Base-by-base conservation (phyloP, 2,113 vertebrate genomes). In the Colossoma macropomum region DNA sequence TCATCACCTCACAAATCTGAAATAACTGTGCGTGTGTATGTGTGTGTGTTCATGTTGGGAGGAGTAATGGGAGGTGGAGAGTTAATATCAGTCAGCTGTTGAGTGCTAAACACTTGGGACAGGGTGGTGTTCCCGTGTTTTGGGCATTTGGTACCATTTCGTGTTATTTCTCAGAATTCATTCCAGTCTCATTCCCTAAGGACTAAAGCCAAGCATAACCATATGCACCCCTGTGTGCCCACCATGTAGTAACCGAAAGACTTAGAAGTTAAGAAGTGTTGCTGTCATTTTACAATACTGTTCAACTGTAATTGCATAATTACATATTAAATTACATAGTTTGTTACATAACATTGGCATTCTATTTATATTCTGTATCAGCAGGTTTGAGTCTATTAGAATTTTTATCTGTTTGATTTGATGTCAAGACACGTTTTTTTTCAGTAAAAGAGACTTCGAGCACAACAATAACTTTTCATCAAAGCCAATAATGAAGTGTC, bases 71-170 rank as follows among this genome's bases (percentile, higher is more conserved):
- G 73, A 63, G 72, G 63, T 82, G 80, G 17, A 28, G 75, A 83
- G 88, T 81, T 93, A 92, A 93, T 90, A 87, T 89, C 86, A 85
- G 77, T 94, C 92, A 93, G 90, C 91, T 93, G 92, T 92, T 75
- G 77, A 82, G 78, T 69, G 48, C 86, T 82, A 54, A 50, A 34
- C 74, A 74, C 74, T 84, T 66, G 59, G 54, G 72, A 76, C 38
- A 17, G 59, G 69, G 45, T 17, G 74, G 25, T 75, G 45, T 48
- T 71, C 10, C 70, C 74, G 62, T 77, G 52, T 81, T 45, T 86
- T 77, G 77, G 78, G 72, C 41, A 73, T 89, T 74, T 77, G 82
- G 75, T 73, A 85, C 82, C 50, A 4, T 30, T 86, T 89, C 34
- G 34, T 38, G 34, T 85, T 87, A 88, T 88, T 87, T 86, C 41